A percentile compares a stretch with the other conserved stretches of the same genome.
These are phyloP conservation scores for Iguana delicatissima DNA, from an alignment of 2,797 vertebrate species.

Conservation along the genomic window DNA sequence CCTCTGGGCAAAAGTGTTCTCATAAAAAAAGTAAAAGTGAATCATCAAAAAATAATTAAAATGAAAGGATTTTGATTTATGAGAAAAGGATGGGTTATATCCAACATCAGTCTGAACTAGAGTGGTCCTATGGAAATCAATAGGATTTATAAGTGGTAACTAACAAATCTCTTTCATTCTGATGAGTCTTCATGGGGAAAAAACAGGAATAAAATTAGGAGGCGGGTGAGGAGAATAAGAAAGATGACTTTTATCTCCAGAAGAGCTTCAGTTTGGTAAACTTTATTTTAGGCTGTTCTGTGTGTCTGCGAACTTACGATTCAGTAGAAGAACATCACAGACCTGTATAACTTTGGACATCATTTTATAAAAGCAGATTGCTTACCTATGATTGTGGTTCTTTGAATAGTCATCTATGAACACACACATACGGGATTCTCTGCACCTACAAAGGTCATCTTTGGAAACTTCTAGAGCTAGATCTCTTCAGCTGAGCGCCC, in stretches of 20 bases:
- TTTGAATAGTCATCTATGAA: no score
- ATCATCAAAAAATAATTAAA: neutral
- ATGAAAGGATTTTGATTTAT: neutral
- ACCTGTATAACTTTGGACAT: neutral
- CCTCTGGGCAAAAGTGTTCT: no score
- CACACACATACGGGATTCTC: no score
- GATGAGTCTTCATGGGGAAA: neutral
- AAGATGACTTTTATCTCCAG: neutral
- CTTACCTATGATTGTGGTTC: no score
- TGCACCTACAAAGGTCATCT: no score
- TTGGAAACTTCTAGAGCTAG: no score
- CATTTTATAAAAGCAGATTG: constrained; percentile 1
- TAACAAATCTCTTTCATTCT: neutral
- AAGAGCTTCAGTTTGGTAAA: neutral
- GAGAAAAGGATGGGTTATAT: neutral
- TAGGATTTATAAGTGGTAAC: neutral
- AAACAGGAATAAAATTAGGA: no score
- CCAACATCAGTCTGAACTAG: neutral
- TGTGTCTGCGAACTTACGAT: neutral
- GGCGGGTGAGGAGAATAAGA: no score
- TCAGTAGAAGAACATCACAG: neutral
- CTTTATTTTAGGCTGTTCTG: no score
- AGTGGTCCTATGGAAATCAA: neutral
- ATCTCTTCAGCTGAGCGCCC: no score
- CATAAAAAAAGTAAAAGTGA: no score